Evolutionary conservation across 2,113 vertebrate species (phyloP).

Genomic region (Hydropotes inermis): DNA sequence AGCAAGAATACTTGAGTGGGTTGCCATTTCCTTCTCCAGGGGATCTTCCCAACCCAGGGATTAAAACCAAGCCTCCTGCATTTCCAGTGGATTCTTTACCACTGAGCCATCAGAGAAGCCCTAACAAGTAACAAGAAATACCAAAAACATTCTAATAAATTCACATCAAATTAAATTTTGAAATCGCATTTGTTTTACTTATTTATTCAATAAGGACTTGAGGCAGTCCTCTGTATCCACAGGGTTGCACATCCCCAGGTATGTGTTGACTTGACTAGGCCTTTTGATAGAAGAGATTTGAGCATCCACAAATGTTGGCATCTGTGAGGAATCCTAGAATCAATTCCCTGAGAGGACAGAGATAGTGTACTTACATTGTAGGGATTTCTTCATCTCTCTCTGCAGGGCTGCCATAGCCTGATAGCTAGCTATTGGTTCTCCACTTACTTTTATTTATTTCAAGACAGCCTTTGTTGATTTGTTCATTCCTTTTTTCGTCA

Average conservation of each 20-base stretch:
- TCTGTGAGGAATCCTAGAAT: neutral
- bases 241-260: too few relatives aligned
- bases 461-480: neutral
- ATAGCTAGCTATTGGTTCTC: neutral
- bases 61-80: neutral
- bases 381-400: neutral
- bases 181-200: neutral
- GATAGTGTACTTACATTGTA: neutral
- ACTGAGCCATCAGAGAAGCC: neutral
- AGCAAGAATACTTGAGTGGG: neutral
- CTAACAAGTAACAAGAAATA: neutral
- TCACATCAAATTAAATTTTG: neutral
- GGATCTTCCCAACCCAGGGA: neutral
- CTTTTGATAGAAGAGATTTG: neutral
- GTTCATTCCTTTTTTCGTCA: conserved; percentile 39
- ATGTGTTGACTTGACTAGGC: accelerated
- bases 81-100: neutral
- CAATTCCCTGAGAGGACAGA: neutral
- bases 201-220: neutral
- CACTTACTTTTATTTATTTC: conserved; percentile 10
- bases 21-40: neutral
- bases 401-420: neutral
- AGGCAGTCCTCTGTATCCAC: neutral
- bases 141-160: neutral
- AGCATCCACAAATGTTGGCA: neutral